Evolutionary conservation across 2,888 invertebrate genomes (phyloP).

Genomic region (Agriotes lineatus): DNA sequence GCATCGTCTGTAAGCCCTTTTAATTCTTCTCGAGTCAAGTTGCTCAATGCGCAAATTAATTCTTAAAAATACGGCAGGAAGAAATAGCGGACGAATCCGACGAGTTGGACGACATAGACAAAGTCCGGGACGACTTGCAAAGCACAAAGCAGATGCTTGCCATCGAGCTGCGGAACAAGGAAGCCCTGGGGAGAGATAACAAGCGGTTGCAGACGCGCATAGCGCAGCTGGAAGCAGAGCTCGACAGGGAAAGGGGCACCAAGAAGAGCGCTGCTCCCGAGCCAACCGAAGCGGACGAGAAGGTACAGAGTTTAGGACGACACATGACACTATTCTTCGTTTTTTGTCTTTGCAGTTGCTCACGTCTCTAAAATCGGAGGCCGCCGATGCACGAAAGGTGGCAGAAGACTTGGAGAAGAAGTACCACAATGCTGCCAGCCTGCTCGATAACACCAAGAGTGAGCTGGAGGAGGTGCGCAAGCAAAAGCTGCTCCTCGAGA

Average conservation of each 20-base stretch:
- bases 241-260: constrained; percentile 75
- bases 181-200: constrained; percentile 83
- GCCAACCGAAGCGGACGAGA: constrained; percentile 58
- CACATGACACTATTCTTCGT: not conserved
- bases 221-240: constrained; percentile 84
- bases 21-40: too few species aligned
- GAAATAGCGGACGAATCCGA: constrained; percentile 74
- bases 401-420: constrained; percentile 86
- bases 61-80: constrained; percentile 50
- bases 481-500: constrained; percentile 82
- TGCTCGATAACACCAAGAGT: constrained; percentile 79
- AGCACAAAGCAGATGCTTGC: constrained; percentile 93
- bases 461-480: constrained; percentile 86
- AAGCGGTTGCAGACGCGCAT: constrained; percentile 84
- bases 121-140: constrained; percentile 89
- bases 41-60: not conserved
- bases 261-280: constrained; percentile 42
- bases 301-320: constrained; percentile 50
- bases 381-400: constrained; percentile 81
- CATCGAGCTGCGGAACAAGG: constrained; percentile 86
- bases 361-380: constrained; percentile 79
- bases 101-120: constrained; percentile 93
- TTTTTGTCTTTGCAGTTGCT: constrained; percentile 65
- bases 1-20: too few species aligned
- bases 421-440: constrained; percentile 80